Conservation (phyloP, 2,888 invertebrate species). For the Chaitophorus viminalis region DNA sequence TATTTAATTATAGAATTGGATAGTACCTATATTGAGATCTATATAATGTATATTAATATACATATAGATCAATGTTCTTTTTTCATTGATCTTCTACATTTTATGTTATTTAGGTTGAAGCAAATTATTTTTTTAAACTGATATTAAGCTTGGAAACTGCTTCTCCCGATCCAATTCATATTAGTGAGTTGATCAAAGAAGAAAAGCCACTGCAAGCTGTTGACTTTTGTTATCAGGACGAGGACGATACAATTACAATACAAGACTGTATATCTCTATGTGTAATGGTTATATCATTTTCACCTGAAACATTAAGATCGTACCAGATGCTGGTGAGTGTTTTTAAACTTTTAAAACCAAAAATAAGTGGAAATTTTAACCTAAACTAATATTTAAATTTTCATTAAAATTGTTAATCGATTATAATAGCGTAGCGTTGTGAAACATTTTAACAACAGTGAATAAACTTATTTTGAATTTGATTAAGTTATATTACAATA, state of each 20-base stretch:
- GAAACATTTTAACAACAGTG: too few relatives aligned
- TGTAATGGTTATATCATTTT: conserved; percentile 98
- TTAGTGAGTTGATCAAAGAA: conserved; percentile 90
- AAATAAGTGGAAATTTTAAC: too few relatives aligned
- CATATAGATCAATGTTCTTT: too few relatives aligned
- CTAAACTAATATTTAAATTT: too few relatives aligned
- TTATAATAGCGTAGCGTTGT: too few relatives aligned
- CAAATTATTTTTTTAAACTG: conserved; percentile 90
- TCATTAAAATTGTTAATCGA: too few relatives aligned
- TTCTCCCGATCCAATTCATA: conserved; percentile 92
- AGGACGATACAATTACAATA: conserved; percentile 95
- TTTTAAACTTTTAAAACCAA: not conserved
- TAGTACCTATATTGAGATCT: too few relatives aligned
- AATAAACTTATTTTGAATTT: too few relatives aligned
- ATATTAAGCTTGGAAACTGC: conserved; percentile 92
- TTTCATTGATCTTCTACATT: not conserved
- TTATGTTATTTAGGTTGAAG: conserved; percentile 76
- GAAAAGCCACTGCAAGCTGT: conserved; percentile 92
- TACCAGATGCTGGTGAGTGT: conserved; percentile 89
- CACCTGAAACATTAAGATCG: conserved; percentile 89
- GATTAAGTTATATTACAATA: too few relatives aligned
- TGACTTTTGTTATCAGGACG: conserved; percentile 98
- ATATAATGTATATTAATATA: too few relatives aligned
- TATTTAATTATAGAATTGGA: too few relatives aligned
- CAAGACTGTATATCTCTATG: conserved; percentile 98